Evolutionary conservation across 2,113 vertebrate species (phyloP).

Genomic region (Ellobius talpinus): DNA sequence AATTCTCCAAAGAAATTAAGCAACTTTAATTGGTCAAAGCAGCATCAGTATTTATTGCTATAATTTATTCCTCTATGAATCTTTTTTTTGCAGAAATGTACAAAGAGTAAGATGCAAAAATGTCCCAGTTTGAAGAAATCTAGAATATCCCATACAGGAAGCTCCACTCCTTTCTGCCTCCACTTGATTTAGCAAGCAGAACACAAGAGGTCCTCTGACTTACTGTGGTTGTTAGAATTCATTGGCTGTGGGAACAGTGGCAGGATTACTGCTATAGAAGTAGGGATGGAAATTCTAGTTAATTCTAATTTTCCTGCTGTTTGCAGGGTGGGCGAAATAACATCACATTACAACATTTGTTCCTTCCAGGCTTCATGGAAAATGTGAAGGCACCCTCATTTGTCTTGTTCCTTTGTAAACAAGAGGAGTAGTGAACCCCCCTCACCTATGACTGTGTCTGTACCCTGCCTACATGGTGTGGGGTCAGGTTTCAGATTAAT

Average conservation of each 20-base stretch:
- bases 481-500: neutral
- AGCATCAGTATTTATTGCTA: constrained; percentile 67
- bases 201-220: neutral
- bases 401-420: constrained; percentile 1
- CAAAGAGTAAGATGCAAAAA: neutral
- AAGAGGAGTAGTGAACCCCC: neutral
- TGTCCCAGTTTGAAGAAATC: constrained; percentile 23
- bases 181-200: neutral
- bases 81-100: constrained; percentile 63
- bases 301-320: constrained; percentile 40
- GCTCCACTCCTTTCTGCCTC: neutral
- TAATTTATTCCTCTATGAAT: constrained; percentile 57
- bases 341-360: neutral
- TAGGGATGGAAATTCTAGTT: constrained; percentile 40
- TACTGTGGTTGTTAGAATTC: neutral
- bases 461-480: neutral
- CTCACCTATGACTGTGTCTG: neutral
- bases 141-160: neutral
- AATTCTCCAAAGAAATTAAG: constrained; percentile 62
- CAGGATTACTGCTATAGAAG: neutral
- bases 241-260: neutral
- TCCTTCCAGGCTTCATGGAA: constrained; percentile 18
- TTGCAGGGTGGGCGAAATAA: constrained; percentile 11
- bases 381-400: neutral
- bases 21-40: constrained; percentile 71